Base-by-base conservation (phyloP, 2,888 invertebrate genomes). In the Monochamus alternatus region DNA sequence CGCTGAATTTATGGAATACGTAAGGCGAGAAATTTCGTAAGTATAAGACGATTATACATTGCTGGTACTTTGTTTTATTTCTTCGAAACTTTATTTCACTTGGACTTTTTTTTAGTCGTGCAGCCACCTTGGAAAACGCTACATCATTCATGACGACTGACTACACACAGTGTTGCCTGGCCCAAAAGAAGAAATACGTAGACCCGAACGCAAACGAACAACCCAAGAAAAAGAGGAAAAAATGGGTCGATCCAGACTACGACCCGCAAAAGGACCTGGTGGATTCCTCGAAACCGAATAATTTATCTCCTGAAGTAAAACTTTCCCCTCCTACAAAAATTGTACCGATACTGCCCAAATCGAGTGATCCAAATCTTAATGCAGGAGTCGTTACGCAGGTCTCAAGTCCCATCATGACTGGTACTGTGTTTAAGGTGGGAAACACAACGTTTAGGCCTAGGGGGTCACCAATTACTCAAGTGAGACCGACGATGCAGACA, bases 1-100 rank as follows among this genome's bases (percentile, higher is more conserved):
- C 84, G 93, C 94, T 91, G 94, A 95, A 55, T 89, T 95, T 8
- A 89, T 93, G 78, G 92, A 94, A 75, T 95, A 92, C 86, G 92
- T 93, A 79, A 91, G 92, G 80, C 89, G 92, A 62, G 92, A 92
- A 84, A 92, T 91, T 79, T 90, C 89, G 92, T 92, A 89, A 88
- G 88, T 85, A 58, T 58, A 64, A 22, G 30, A 55, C 51, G 51
- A 51, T 51, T 51, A 52, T 38, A 58, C 73, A 22, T 72, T 5
- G 62, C 9, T 63, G 10, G 10, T 69, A 51, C 44, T 63, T 62
- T 58, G 22, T 22, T 22, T 22, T 22, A 22, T 22, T 22, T 22
- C 22, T 22, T 52, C 12, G 12, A 44, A 44, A 44, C 44, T 30
- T 10, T 9, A 3, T 3, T 32, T n/a, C 47, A 52, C 3, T 52